These are phyloP conservation scores for Pheosia gnoma DNA, from an alignment of 2,888 invertebrate species.

Conservation along the genomic window DNA sequence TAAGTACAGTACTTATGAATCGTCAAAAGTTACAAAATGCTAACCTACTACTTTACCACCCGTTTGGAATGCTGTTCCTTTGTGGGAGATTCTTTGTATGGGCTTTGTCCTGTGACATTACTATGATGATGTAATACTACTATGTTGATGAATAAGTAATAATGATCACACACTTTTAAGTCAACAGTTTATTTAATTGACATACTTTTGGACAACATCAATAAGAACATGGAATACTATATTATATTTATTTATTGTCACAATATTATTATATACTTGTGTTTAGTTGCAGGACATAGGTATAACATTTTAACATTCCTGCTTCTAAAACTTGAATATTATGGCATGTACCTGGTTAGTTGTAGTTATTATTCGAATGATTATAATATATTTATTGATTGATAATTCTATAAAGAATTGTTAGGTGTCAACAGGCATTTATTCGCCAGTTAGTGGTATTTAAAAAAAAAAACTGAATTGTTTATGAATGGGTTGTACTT, in stretches of 20 bases:
- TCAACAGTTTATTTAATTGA: constrained; percentile 72
- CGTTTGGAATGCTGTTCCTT: too few relatives aligned
- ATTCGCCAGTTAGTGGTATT: too few relatives aligned
- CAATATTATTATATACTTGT: constrained; percentile 40
- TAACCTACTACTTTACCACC: too few relatives aligned
- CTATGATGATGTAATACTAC: too few relatives aligned
- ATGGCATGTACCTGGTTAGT: neutral
- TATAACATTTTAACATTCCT: constrained; percentile 40
- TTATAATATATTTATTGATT: neutral
- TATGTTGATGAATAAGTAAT: neutral
- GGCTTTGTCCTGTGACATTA: too few relatives aligned
- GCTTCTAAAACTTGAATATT: constrained; percentile 4
- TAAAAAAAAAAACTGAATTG: too few relatives aligned
- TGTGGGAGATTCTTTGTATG: too few relatives aligned
- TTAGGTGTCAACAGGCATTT: too few relatives aligned
- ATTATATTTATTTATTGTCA: constrained; percentile 68
- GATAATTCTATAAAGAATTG: neutral
- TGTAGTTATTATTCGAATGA: neutral
- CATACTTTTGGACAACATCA: constrained; percentile 61
- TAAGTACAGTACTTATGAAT: too few relatives aligned
- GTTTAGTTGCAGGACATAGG: constrained; percentile 20
- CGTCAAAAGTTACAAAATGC: too few relatives aligned
- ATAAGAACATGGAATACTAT: constrained; percentile 43
- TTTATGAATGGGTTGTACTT: too few relatives aligned
- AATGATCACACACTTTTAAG: constrained; percentile 27